Base-by-base conservation (phyloP, 2,113 vertebrate species). In the Meriones unguiculatus region DNA sequence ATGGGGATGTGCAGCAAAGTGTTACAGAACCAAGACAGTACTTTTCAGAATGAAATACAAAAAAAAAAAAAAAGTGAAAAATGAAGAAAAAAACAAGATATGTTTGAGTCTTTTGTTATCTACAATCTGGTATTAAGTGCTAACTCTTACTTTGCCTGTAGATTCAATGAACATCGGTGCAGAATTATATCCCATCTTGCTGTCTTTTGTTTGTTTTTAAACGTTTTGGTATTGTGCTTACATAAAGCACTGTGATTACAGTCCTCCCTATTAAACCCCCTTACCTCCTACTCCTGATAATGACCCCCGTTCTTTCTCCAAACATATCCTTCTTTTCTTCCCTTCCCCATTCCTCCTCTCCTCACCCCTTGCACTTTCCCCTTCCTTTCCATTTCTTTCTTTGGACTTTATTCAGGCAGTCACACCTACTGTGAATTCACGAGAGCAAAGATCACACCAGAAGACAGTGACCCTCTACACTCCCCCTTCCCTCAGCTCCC, bases 11-110 rank as follows among this genome's bases (percentile, higher is more conserved):
- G 22, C 22, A 25, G 32, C 18, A 57, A 52, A 28, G 18, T 90
- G 65, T 89, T 75, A 87, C 4, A 90, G 69, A 89, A 17, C 3
- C 46, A 30, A 38, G 32, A 35, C 35, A 38, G 1, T 41, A 54
- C 3, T 93, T 96, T 52, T 96, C 54, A 76, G 32, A 82, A 50
- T 77, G 41, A 54, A 70, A 89, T 72, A 77, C 80, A 4, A 50
- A 67, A 35, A 4, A 10, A 12, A 12, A 78, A 54, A 20, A 54
- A 4, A 57, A 15, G 57, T 12, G 57, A 57, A 57, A 57, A 20
- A 67, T 5, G 67, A 7, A 12, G 64, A 10, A 17, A 59, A 12
- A 4, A 28, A 5, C 28, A 86, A 70, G 22, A 6, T n/a, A 25
- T 30, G 8, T 67, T 72, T 52, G 50, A 14, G 32, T 35, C 20